Evolutionary conservation across 2,113 vertebrate species (phyloP).

Genomic region (Prochilodus magdalenae): DNA sequence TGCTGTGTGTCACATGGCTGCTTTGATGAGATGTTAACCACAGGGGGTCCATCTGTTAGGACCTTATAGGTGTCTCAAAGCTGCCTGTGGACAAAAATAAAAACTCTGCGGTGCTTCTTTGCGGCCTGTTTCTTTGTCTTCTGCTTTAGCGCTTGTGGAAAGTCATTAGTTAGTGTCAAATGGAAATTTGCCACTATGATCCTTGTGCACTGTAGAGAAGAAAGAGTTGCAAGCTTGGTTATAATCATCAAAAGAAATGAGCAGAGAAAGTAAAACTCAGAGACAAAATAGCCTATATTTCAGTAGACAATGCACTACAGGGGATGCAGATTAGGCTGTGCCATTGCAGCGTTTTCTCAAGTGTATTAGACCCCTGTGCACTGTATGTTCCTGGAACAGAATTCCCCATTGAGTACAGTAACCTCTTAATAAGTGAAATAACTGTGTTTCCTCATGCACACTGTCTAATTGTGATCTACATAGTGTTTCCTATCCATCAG

Average conservation of each 20-base stretch:
- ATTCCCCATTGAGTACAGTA: not conserved
- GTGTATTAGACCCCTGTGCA: not conserved
- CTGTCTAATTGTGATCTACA: not conserved
- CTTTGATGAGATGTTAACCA: constrained; percentile 53
- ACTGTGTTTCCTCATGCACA: not conserved
- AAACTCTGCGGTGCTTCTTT: too few species aligned
- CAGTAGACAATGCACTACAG: not conserved
- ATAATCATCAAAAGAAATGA: not conserved
- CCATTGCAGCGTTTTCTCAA: not conserved
- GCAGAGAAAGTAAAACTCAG: not conserved
- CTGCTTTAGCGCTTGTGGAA: not conserved
- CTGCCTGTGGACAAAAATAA: constrained; percentile 34
- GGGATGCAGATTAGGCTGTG: not conserved
- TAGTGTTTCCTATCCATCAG: not conserved
- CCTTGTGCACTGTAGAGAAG: not conserved
- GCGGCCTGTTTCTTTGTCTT: constrained; percentile 29
- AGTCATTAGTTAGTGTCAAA: constrained; percentile 2
- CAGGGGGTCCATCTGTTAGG: constrained; percentile 58
- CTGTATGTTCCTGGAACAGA: constrained; percentile 1
- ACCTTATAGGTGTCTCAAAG: constrained; percentile 46
- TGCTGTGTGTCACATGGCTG: constrained; percentile 47
- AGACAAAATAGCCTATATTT: not conserved
- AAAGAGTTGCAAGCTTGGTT: not conserved
- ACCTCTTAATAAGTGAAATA: not conserved
- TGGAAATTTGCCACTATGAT: not conserved